phyloP scores from a whole-genome alignment of 2,888 invertebrate species.

The Miltochrista miniata region DNA sequence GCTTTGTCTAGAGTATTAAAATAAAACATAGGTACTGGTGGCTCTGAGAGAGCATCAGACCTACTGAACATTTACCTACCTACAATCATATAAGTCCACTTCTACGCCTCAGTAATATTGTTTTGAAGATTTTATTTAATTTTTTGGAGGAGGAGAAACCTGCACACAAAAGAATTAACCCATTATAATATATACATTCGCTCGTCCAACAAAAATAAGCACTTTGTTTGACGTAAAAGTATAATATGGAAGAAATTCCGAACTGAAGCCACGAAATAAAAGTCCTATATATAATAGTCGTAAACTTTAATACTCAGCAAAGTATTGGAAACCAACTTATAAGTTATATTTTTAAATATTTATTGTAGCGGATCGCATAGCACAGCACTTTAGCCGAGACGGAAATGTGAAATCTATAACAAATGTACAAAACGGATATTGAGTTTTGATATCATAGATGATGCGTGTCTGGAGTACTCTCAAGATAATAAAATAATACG shows the following conservation, averaged over 20 bases:
- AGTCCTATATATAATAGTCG: slow-evolving; percentile 39
- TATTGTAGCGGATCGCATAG: slow-evolving; percentile 53
- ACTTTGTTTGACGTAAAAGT: neutral
- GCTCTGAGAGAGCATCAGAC: too few species aligned
- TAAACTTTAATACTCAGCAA: slow-evolving; percentile 61
- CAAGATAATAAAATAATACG: slow-evolving; percentile 70
- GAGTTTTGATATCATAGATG: slow-evolving; percentile 73
- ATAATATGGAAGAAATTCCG: slow-evolving; percentile 8
- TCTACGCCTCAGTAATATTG: too few species aligned
- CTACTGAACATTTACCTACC: too few species aligned
- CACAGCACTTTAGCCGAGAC: slow-evolving; percentile 48
- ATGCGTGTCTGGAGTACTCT: slow-evolving; percentile 64
- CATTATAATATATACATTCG: neutral
- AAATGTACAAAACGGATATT: slow-evolving; percentile 71
- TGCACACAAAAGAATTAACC: too few species aligned
- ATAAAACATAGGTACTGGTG: too few species aligned
- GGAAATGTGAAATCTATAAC: slow-evolving; percentile 72
- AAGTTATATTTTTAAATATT: slow-evolving; percentile 62
- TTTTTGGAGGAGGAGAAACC: too few species aligned
- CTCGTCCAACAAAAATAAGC: neutral
- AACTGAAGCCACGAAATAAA: slow-evolving; percentile 55
- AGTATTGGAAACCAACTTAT: slow-evolving; percentile 57
- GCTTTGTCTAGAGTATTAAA: too few species aligned
- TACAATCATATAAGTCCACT: too few species aligned
- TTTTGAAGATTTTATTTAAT: too few species aligned